These are phyloP conservation scores for Drosophila arizonae DNA, from an alignment of 1,140 invertebrate genomes.

Conservation along the genomic window DNA sequence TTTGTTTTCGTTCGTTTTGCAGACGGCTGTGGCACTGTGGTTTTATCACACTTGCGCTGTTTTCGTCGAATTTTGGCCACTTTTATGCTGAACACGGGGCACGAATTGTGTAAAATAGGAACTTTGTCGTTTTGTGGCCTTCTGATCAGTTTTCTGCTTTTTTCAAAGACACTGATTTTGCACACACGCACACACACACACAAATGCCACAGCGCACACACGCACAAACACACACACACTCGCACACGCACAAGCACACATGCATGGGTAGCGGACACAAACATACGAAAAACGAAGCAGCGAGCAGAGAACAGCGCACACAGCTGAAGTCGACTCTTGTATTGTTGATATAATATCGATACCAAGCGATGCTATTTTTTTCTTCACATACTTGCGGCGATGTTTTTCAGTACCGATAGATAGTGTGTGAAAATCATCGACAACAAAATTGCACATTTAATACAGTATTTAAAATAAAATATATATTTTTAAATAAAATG, in stretches of 20 bases:
- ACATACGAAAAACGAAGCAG: constrained; percentile 35
- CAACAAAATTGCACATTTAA: neutral
- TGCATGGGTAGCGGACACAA: constrained; percentile 23
- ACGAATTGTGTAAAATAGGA: constrained; percentile 56
- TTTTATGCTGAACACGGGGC: constrained; percentile 54
- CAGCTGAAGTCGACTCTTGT: constrained; percentile 41
- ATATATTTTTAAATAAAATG: neutral
- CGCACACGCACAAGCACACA: constrained; percentile 21
- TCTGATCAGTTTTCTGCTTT: constrained; percentile 35
- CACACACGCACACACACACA: constrained; percentile 38
- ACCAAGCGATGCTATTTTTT: neutral
- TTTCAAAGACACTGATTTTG: constrained; percentile 46
- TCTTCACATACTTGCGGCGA: neutral
- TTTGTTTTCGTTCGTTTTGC: constrained; percentile 77
- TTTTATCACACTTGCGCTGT: constrained; percentile 77
- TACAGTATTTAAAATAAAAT: neutral
- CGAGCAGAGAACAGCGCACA: constrained; percentile 36
- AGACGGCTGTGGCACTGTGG: constrained; percentile 63
- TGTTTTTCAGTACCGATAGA: constrained; percentile 11
- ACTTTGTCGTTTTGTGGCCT: constrained; percentile 37
- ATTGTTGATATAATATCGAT: constrained; percentile 51
- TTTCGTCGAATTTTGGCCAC: constrained; percentile 79
- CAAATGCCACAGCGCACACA: constrained; percentile 15
- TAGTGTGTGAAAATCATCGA: neutral
- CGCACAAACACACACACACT: constrained; percentile 21